Conservation (phyloP, 1,140 invertebrate genomes). For the Listronotus bonariensis region DNA sequence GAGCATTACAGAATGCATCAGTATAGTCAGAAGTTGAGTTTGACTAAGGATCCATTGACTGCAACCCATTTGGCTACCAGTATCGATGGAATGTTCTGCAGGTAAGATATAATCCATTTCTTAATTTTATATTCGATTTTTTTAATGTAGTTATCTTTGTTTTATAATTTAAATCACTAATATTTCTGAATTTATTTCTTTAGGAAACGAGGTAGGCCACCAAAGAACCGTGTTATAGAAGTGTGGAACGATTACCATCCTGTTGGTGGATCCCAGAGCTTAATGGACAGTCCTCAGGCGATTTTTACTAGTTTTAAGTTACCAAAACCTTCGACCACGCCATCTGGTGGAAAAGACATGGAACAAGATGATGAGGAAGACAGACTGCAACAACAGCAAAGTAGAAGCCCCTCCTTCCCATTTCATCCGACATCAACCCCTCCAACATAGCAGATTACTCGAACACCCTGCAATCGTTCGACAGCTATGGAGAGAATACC, state of each 20-base stretch:
- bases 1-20: slow-evolving; percentile 91
- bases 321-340: slow-evolving; percentile 69
- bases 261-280: slow-evolving; percentile 62
- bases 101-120: not conserved
- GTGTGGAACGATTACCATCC: slow-evolving; percentile 76
- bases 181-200: not conserved
- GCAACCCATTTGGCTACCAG: slow-evolving; percentile 73
- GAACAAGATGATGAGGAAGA: slow-evolving; percentile 51
- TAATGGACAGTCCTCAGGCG: slow-evolving; percentile 76
- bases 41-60: slow-evolving; percentile 60
- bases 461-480: slow-evolving; percentile 50
- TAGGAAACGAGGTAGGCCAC: slow-evolving; percentile 85
- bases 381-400: slow-evolving; percentile 29
- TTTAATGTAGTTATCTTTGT: not conserved
- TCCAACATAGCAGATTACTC: slow-evolving; percentile 36
- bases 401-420: slow-evolving; percentile 8
- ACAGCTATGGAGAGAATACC: slow-evolving; percentile 51
- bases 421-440: not conserved
- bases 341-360: slow-evolving; percentile 59
- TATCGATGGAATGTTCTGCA: slow-evolving; percentile 84
- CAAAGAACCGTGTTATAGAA: slow-evolving; percentile 90
- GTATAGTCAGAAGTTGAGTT: slow-evolving; percentile 62
- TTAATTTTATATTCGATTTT: not conserved
- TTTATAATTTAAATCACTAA: not conserved
- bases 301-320: slow-evolving; percentile 93